Base-by-base conservation (phyloP, 1,140 invertebrate genomes). In the Drosophila athabasca region DNA sequence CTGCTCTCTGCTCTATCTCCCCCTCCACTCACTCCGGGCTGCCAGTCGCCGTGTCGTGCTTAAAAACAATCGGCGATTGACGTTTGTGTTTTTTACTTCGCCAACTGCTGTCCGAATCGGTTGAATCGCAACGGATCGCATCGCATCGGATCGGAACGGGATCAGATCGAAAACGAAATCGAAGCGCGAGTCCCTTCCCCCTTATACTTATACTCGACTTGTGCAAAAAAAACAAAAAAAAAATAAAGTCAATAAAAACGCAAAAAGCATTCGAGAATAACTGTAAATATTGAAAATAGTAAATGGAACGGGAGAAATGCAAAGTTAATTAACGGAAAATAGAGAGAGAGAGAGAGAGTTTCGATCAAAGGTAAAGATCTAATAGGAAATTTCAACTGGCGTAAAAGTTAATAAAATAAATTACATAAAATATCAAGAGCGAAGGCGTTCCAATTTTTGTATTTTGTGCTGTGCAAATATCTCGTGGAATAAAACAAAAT, bases 21-120 rank as follows among this genome's bases (percentile, higher is more conserved):
- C 68, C 43, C 51, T 72, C 45, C 39, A 43, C 52, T 41, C 69
- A 73, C 44, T 72, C 59, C 58, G 69, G 53, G 50, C 26, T 29
- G 24, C 50, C 26, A n/a, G 51, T 62, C 70, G 70, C 43, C 68
- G 70, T 70, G 70, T 46, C 65, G 66, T 69, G 66, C 71, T 74
- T 74, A 74, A 74, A 74, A 74, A 74, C 69, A 74, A 74, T 73
- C 61, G 70, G 48, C 71, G 70, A 74, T 74, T 74, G 69, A 43
- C 68, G 70, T 73, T 73, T 62, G 35, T 39, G 35, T 73, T 70
- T 73, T 73, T 73, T 73, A 73, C 69, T 73, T 62, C 70, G 68
- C 69, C 70, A 73, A 59, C 70, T 73, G 59, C 58, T 48, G 71
- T 74, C 71, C 61, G 57, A 39, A 39, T 39, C 35, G 11, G 70